Conservation (phyloP, 1,140 invertebrate species). For the Apolygus lucorum region DNA sequence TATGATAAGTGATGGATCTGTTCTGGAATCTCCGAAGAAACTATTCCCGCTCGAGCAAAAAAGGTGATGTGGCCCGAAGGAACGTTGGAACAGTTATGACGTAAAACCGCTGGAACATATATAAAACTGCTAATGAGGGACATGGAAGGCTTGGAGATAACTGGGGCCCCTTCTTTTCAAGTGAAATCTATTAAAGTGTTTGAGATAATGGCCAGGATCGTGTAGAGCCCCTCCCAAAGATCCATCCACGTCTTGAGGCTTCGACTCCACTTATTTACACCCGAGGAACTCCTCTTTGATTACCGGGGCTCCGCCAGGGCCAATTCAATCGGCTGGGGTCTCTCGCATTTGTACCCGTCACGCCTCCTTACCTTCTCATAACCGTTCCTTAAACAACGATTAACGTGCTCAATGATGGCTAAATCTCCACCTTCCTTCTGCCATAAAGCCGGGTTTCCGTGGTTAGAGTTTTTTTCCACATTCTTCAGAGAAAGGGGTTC, state of each 20-base stretch:
- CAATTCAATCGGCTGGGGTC: conserved; percentile 9
- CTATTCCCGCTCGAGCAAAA: too few species aligned
- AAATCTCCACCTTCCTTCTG: neutral
- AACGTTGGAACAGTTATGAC: too few species aligned
- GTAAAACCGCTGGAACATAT: neutral
- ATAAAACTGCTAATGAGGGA: conserved; percentile 7
- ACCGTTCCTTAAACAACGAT: conserved; percentile 13
- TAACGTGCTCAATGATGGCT: neutral
- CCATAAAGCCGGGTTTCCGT: too few species aligned
- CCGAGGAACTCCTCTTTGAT: conserved; percentile 11
- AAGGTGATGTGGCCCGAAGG: too few species aligned
- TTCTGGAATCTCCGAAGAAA: too few species aligned
- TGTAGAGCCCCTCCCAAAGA: conserved; percentile 3
- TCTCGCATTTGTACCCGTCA: conserved; percentile 16
- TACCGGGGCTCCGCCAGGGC: neutral
- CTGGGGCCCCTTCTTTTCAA: neutral
- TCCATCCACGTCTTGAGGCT: conserved; percentile 2
- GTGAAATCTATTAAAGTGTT: conserved; percentile 15
- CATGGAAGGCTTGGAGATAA: neutral
- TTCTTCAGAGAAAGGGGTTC: too few species aligned
- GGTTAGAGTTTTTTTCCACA: too few species aligned
- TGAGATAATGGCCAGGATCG: conserved; percentile 9
- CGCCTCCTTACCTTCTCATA: conserved; percentile 5
- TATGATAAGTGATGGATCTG: too few species aligned
- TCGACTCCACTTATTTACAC: conserved; percentile 14